These are phyloP conservation scores for Mongoloraphidia duomilia DNA, from an alignment of 2,888 invertebrate species.

Conservation along the genomic window DNA sequence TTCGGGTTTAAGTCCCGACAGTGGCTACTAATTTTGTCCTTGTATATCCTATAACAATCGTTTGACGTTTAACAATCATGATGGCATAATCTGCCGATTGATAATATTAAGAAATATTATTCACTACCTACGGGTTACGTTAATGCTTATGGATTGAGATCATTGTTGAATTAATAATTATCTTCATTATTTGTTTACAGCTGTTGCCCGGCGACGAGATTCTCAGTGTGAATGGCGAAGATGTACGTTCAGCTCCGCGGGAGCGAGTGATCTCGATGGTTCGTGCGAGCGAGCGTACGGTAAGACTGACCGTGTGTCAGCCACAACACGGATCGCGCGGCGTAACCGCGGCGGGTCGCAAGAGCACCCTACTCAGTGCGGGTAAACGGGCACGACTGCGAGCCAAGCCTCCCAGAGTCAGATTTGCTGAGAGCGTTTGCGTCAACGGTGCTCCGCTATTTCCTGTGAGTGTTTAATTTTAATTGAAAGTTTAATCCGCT, in stretches of 20 bases:
- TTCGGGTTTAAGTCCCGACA: too few species aligned
- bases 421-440: constrained; percentile 81
- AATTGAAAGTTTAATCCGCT: not conserved
- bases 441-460: constrained; percentile 72
- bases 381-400: constrained; percentile 72
- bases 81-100: too few species aligned
- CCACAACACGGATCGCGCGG: constrained; percentile 47
- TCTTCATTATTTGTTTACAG: constrained; percentile 25
- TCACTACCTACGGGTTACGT: too few species aligned
- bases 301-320: constrained; percentile 69
- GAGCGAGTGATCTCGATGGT: constrained; percentile 83
- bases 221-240: constrained; percentile 78
- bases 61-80: too few species aligned
- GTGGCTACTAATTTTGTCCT: too few species aligned
- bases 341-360: constrained; percentile 36
- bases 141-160: too few species aligned
- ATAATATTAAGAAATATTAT: too few species aligned
- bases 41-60: too few species aligned
- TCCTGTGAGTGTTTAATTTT: constrained; percentile 40
- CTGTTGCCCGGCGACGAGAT: constrained; percentile 85
- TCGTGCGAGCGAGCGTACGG: constrained; percentile 61
- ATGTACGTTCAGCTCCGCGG: constrained; percentile 70
- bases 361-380: constrained; percentile 75
- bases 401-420: constrained; percentile 66
- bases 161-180: constrained; percentile 3